Percentiles rank a stretch among this genome's conserved stretches.
These are phyloP conservation scores for Lithophane leautieri DNA, from an alignment of 2,888 invertebrate species.

Conservation along the genomic window DNA sequence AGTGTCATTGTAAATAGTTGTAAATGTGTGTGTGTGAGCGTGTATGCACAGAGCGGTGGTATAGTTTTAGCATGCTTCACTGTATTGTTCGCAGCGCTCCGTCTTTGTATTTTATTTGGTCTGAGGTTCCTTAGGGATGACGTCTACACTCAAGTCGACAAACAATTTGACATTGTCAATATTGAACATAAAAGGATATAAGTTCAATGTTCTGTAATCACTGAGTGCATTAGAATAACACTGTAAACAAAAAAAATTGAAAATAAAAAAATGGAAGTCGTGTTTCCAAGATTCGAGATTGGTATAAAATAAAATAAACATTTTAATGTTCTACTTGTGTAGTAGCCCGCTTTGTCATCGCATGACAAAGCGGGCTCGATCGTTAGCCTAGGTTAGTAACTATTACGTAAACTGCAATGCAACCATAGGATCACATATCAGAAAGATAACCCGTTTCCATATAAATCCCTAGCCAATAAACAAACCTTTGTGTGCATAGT, in stretches of 20 bases:
- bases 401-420: constrained; percentile 12
- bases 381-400: constrained; percentile 45
- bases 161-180: background rate
- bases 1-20: no score
- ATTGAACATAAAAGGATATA: background rate
- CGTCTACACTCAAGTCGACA: no score
- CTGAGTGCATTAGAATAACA: background rate
- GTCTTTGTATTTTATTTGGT: no score
- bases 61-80: no score
- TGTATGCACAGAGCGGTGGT: no score
- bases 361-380: constrained; percentile 20
- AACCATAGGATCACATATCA: constrained; percentile 15
- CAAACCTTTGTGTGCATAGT: background rate
- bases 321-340: background rate
- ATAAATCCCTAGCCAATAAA: constrained; percentile 18
- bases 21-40: no score
- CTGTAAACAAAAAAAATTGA: background rate
- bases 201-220: background rate
- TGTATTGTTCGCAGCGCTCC: no score
- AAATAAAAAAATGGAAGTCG: background rate
- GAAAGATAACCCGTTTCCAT: constrained; percentile 30
- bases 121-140: no score
- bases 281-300: background rate
- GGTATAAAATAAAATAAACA: background rate
- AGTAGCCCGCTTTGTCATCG: constrained; percentile 7